These are phyloP conservation scores for Enteromius radiatus DNA, from an alignment of 2,797 vertebrate species.

Conservation along the genomic window DNA sequence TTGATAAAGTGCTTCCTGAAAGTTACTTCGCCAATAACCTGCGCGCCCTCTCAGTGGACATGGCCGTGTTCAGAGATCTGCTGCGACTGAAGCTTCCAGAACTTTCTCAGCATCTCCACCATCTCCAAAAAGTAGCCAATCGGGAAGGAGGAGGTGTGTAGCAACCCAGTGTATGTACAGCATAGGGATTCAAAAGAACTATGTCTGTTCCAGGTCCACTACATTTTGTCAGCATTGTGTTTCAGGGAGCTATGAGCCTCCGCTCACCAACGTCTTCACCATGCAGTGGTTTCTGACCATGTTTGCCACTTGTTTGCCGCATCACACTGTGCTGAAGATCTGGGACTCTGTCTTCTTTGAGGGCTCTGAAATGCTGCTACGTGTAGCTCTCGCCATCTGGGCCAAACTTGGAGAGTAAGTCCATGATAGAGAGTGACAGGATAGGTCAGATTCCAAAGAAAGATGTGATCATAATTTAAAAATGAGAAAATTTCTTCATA, in stretches of 20 bases:
- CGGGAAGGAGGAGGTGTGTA: constrained; percentile 90
- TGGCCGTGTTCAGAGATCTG: constrained; percentile 98
- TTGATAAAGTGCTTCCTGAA: constrained; percentile 97
- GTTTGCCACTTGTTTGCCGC: constrained; percentile 96
- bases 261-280: constrained; percentile 97
- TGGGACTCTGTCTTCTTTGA: constrained; percentile 99
- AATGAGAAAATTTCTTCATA: too few species aligned
- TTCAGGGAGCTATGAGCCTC: constrained; percentile 96
- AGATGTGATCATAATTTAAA: not conserved
- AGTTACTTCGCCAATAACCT: constrained; percentile 99
- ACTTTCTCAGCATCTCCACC: constrained; percentile 92
- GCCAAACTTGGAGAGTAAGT: constrained; percentile 94
- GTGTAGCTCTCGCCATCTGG: constrained; percentile 96
- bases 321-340: constrained; percentile 94
- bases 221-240: constrained; percentile 26
- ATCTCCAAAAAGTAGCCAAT: constrained; percentile 92
- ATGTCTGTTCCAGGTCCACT: not conserved
- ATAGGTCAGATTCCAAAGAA: not conserved
- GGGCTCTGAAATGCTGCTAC: constrained; percentile 94
- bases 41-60: constrained; percentile 95
- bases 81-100: constrained; percentile 92
- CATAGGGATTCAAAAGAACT: not conserved
- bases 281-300: constrained; percentile 99
- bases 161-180: not conserved
- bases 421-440: not conserved